phyloP scores from a whole-genome alignment of 2,113 vertebrate genomes.

The Aldabrachelys gigantea region DNA sequence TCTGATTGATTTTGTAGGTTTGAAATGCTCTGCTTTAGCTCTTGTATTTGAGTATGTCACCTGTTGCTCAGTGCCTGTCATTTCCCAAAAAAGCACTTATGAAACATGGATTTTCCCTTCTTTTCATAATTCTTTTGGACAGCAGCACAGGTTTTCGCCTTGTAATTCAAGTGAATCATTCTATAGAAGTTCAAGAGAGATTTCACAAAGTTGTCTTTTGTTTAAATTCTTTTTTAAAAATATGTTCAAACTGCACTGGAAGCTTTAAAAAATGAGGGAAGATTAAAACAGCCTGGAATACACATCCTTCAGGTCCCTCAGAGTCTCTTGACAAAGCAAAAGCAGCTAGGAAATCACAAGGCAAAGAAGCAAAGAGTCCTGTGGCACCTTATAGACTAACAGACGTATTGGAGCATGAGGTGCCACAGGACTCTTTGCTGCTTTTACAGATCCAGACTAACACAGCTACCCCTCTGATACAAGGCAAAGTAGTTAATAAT shows the following conservation, averaged over 20 bases:
- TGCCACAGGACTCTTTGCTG: too few species aligned
- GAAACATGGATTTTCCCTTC: background rate
- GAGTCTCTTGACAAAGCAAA: background rate
- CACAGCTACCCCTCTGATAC: background rate
- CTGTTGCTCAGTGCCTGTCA: conserved; percentile 50
- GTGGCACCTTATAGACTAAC: too few species aligned
- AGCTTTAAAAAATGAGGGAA: background rate
- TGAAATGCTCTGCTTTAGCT: conserved; percentile 8
- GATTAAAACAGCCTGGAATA: background rate
- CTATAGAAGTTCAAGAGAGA: background rate
- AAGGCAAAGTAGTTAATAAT: background rate
- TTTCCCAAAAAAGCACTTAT: conserved; percentile 51
- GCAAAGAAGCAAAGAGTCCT: background rate
- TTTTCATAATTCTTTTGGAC: background rate
- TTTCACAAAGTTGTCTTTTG: background rate
- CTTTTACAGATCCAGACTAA: too few species aligned
- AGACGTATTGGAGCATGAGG: too few species aligned
- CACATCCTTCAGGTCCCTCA: background rate
- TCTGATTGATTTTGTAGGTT: background rate
- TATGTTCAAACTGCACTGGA: background rate
- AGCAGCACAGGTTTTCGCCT: background rate
- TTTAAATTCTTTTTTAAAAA: background rate
- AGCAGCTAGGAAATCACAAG: background rate
- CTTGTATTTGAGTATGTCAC: background rate
- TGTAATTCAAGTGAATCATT: background rate